Percentiles rank a stretch among this genome's conserved stretches.
These are phyloP conservation scores for Alosa alosa DNA, from an alignment of 2,113 vertebrate genomes.

Conservation along the genomic window DNA sequence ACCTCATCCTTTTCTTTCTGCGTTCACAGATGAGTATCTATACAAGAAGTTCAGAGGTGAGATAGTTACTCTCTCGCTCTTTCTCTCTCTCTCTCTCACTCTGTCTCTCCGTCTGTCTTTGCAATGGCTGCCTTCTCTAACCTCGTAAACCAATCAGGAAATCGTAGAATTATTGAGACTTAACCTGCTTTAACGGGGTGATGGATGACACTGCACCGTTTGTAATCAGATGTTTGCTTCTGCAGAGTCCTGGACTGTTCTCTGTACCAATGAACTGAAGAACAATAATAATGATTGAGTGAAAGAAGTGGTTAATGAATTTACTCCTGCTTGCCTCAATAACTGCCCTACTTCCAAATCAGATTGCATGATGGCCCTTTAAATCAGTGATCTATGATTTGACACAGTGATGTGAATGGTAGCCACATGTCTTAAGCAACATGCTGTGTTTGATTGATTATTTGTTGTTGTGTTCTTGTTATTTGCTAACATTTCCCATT, in stretches of 20 bases:
- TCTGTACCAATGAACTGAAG: neutral
- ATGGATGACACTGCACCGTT: neutral
- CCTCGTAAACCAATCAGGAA: conserved; percentile 15
- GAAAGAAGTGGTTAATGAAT: neutral
- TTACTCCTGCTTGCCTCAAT: neutral
- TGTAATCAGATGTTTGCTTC: conserved; percentile 14
- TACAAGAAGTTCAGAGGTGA: conserved; percentile 37
- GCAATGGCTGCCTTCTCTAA: conserved; percentile 13
- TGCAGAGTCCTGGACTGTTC: neutral
- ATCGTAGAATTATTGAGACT: neutral
- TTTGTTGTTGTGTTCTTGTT: neutral
- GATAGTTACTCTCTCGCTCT: neutral
- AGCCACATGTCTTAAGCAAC: neutral
- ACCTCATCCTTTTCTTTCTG: conserved; percentile 33
- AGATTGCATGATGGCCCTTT: neutral
- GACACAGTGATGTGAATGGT: neutral
- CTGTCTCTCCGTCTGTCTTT: neutral
- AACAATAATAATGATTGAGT: neutral
- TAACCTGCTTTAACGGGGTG: conserved; percentile 17
- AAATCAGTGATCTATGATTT: neutral
- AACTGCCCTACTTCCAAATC: neutral
- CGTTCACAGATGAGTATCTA: conserved; percentile 42
- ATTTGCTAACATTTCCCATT: neutral
- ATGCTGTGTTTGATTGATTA: neutral
- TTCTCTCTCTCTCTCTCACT: neutral